Percentiles rank a stretch among this genome's conserved stretches.
Conservation (phyloP, 2,888 invertebrate species). For the Parnassius orleans region DNA sequence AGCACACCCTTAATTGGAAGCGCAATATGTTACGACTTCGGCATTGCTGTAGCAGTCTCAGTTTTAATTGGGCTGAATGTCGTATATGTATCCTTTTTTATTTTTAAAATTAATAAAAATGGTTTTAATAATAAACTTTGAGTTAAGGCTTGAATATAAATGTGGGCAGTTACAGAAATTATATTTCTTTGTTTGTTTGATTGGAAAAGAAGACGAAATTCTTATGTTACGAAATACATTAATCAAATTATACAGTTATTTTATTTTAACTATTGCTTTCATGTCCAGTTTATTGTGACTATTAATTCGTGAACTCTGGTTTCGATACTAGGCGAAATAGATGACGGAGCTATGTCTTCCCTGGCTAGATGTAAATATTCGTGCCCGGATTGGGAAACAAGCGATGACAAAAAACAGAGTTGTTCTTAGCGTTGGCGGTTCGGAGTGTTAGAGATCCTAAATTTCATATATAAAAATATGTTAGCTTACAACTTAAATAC, state of each 20-base stretch:
- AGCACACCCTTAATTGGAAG: constrained; percentile 74
- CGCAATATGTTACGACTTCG: constrained; percentile 71
- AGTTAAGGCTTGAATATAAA: constrained; percentile 22
- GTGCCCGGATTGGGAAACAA: too few relatives aligned
- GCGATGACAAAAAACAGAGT: too few relatives aligned
- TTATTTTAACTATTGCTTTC: not conserved
- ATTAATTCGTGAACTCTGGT: too few relatives aligned
- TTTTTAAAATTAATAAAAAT: not conserved
- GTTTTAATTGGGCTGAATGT: constrained; percentile 45
- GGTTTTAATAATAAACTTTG: constrained; percentile 32
- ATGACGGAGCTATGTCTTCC: too few relatives aligned
- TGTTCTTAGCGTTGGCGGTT: too few relatives aligned
- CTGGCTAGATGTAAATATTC: too few relatives aligned
- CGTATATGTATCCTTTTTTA: constrained; percentile 35
- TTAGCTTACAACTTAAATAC: too few relatives aligned
- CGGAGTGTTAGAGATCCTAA: too few relatives aligned
- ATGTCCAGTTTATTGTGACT: not conserved
- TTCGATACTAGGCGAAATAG: too few relatives aligned
- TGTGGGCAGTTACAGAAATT: constrained; percentile 10
- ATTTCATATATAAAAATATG: too few relatives aligned
- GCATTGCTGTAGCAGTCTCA: constrained; percentile 40
- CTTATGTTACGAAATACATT: not conserved
- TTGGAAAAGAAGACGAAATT: constrained; percentile 4
- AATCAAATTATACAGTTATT: too few relatives aligned
- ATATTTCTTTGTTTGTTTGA: constrained; percentile 15